phyloP scores from a whole-genome alignment of 1,140 invertebrate genomes.

The Trialeurodes vaporariorum region DNA sequence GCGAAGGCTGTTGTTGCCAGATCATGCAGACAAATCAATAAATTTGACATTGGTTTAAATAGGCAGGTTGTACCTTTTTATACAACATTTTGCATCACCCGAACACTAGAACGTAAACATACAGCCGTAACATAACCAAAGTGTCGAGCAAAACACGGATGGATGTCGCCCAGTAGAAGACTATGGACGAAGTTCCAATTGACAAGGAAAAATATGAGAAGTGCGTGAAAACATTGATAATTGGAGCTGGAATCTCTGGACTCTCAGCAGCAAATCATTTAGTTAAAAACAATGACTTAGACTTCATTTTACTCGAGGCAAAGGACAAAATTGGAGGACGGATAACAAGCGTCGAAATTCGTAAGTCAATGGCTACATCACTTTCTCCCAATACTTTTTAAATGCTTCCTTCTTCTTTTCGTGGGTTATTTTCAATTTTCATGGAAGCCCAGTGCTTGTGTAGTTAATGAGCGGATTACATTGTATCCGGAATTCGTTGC shows the following conservation, averaged over 20 bases:
- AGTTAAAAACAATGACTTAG: conserved; percentile 60
- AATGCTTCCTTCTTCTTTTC: too few species aligned
- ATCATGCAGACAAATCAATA: too few species aligned
- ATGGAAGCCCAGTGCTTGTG: too few species aligned
- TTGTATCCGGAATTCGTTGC: too few species aligned
- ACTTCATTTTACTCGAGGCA: conserved; percentile 71
- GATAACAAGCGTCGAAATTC: conserved; percentile 60
- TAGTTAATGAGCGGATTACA: too few species aligned
- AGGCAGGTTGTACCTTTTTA: too few species aligned
- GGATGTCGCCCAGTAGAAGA: neutral
- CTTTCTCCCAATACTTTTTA: too few species aligned
- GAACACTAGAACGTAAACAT: neutral
- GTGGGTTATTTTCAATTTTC: too few species aligned
- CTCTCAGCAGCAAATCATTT: conserved; percentile 73
- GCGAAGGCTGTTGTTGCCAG: too few species aligned
- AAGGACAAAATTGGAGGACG: conserved; percentile 65
- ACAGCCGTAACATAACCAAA: neutral
- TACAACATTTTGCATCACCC: too few species aligned
- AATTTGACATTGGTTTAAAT: too few species aligned
- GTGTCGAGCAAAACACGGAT: neutral
- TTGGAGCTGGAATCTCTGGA: conserved; percentile 78
- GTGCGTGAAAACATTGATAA: conserved; percentile 55
- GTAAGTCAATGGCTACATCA: too few species aligned
- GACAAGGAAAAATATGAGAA: neutral
- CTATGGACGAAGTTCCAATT: neutral